Evolutionary conservation across 2,113 vertebrate species (phyloP), one percentile per base, ranked within the genome.

Genomic region (Labeo rohita): DNA sequence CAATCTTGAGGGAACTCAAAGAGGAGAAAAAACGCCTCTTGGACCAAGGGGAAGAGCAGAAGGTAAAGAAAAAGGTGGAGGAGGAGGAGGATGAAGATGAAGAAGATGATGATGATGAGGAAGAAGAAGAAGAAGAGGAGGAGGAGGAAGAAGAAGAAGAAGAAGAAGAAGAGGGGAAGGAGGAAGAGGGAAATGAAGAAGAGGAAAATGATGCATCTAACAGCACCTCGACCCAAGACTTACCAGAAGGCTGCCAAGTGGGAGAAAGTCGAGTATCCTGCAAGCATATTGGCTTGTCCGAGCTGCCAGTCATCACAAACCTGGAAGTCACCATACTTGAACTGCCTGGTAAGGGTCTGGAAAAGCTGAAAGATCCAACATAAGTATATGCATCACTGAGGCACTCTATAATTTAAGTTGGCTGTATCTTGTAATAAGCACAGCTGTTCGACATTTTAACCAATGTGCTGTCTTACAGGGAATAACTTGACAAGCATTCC

Each of bases 401-500:
- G 3, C 63, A 18, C 15, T 77, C 61, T 52, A 1, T 52, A 70
- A 52, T 82, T 68, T 68, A 52, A 10, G 13, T 77, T 2, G 49
- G 28, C 6, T 18, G 28, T 54, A 4, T 61, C 66, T 73, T 73
- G 66, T 59, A 83, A 70, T 80, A 70, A 82, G n/a, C 79, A 66
- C 23, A 73, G 65, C 18, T 7, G 2, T 83, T 43, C 4, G 72
- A 34, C 80, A 2, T 81, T 36, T 43, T 73, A 73, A 73, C 66
- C 50, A 23, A 45, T 83, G 34, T 23, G 18, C 63, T 73, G 28
- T 73, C 12, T 88, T 88, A 11, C 83, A 97, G 96, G 95, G 49
- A 96, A 96, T 50, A 92, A 94, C 89, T 94, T 95, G 73, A 89
- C 90, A 65, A 90, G 68, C 68, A 90, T 97, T 79, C 49, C 90